Percentiles rank a stretch among this genome's conserved stretches.
Conservation (phyloP, 2,113 vertebrate genomes). For the Terrapene triunguis region DNA sequence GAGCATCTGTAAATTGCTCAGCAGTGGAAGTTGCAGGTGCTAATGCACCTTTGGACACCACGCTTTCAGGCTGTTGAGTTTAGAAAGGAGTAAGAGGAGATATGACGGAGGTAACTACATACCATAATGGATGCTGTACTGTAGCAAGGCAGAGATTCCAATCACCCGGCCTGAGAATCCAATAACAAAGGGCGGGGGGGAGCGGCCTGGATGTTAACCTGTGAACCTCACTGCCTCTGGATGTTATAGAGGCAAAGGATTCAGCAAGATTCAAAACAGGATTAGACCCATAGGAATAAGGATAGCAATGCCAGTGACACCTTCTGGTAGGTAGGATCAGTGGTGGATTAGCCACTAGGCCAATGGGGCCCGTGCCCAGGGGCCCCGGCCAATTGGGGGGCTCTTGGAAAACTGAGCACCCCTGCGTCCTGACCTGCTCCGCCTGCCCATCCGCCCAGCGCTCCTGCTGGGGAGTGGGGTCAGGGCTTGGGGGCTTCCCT, state of each 20-base stretch:
- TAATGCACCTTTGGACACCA: neutral
- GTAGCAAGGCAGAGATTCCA: neutral
- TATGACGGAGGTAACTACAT: neutral
- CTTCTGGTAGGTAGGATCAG: neutral
- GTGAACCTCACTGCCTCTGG: neutral
- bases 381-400: too few species aligned
- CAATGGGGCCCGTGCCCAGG: too few species aligned
- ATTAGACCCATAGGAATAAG: neutral
- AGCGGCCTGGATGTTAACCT: neutral
- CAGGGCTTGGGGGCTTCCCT: too few species aligned
- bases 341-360: too few species aligned
- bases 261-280: neutral
- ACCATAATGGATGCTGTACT: neutral
- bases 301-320: neutral
- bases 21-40: neutral
- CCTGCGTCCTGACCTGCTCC: too few species aligned
- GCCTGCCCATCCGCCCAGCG: too few species aligned
- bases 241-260: neutral
- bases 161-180: neutral
- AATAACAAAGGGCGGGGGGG: neutral
- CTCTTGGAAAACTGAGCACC: too few species aligned
- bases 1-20: neutral
- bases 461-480: too few species aligned
- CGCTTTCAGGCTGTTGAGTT: fast-evolving
- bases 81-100: neutral